Conservation (phyloP, 2,797 vertebrate genomes). For the Malacoraja senta region DNA sequence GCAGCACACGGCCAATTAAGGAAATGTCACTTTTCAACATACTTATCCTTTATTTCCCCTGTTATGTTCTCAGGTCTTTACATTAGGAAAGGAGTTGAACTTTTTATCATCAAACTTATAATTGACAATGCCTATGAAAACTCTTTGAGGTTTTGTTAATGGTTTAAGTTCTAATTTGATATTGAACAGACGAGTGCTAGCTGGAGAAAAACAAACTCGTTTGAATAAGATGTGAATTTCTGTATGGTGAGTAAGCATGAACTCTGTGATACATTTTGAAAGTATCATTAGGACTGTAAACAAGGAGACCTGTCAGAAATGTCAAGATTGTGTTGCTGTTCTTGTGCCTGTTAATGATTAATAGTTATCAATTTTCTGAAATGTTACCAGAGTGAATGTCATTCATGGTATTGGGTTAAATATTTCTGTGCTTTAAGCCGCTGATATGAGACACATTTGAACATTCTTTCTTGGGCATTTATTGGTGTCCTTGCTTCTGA, state of each 20-base stretch:
- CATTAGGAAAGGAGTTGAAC: neutral
- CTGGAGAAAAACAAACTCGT: neutral
- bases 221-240: neutral
- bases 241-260: neutral
- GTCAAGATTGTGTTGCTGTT: neutral
- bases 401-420: neutral
- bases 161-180: neutral
- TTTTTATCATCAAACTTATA: neutral
- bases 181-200: neutral
- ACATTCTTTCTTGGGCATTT: neutral
- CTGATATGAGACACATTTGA: neutral
- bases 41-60: neutral
- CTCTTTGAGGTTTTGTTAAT: neutral
- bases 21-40: neutral
- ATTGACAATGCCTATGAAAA: neutral
- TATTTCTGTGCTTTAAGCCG: neutral
- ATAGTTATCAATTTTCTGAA: neutral
- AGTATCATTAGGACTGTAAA: neutral
- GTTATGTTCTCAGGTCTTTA: neutral
- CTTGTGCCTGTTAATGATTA: neutral
- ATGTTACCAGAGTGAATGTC: neutral
- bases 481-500: neutral
- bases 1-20: neutral
- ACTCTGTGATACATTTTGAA: neutral
- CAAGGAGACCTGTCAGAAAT: neutral